A percentile compares a stretch with the other conserved stretches of the same genome.
Evolutionary conservation across 2,888 invertebrate genomes (phyloP).

Genomic region (Athrips mouffetella): DNA sequence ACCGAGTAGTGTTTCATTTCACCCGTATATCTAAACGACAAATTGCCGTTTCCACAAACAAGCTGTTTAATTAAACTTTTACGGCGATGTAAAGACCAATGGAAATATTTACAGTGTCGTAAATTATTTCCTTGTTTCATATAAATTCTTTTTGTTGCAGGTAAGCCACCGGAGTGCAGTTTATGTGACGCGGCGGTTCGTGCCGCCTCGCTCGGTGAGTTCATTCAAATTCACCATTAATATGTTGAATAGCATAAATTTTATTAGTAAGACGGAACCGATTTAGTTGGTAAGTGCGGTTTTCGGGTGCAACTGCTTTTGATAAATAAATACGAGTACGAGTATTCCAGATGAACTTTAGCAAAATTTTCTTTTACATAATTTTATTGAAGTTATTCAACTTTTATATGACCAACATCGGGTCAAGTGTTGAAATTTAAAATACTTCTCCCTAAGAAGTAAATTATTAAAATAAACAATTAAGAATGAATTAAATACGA

Average conservation of each 20-base stretch:
- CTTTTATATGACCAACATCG: no score
- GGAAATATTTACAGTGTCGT: not conserved
- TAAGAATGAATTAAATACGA: no score
- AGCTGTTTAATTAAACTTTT: constrained; percentile 8
- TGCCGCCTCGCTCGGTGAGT: constrained; percentile 56
- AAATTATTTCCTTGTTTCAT: constrained; percentile 10
- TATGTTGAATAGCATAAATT: not conserved
- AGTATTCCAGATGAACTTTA: not conserved
- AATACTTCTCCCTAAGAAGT: no score
- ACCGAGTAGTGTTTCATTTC: not conserved
- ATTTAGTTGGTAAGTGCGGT: not conserved
- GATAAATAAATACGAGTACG: no score
- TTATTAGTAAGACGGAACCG: not conserved
- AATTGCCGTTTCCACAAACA: not conserved
- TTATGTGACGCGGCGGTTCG: constrained; percentile 48
- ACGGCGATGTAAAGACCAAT: constrained; percentile 1
- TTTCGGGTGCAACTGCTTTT: not conserved
- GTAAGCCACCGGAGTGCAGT: constrained; percentile 63
- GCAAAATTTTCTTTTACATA: no score
- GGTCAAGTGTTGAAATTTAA: no score
- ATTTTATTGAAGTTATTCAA: no score
- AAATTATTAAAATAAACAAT: no score
- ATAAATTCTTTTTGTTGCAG: constrained; percentile 48
- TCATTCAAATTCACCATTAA: constrained; percentile 17
- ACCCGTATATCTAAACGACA: not conserved